Base-by-base conservation (phyloP, 2,888 invertebrate genomes). In the Platerodrilus igneus region DNA sequence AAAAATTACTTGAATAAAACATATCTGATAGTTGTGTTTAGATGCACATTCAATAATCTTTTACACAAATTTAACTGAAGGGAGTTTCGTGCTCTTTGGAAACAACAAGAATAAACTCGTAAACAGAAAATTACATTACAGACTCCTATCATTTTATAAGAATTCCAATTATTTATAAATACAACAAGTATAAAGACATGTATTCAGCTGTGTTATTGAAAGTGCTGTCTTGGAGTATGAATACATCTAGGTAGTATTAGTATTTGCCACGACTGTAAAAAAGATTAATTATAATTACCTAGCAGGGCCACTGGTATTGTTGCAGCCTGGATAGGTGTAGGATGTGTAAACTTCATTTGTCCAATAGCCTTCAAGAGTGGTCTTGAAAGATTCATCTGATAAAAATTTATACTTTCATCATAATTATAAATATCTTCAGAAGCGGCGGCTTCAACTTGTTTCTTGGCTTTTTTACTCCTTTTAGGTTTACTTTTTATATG, bases 271-370 rank as follows among this genome's bases (percentile, higher is more conserved):
- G 16, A 27, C 10, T 6, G 7, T 14, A 27, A 14, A 9, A 16
- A 29, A 17, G 2, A 16, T n/a, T 9, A 9, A 2, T 3, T 9
- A 18, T 5, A 26, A 40, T 51, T 59, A 75, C 78, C 82, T 52
- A 90, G 72, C 39, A 99, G 71, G 3, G 93, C 96, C 6, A 95
- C 78, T 1, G 99, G 97, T 63, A 99, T 90, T 0, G 95, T 92
- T 0, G 93, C 86, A 1, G 91, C 80, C 68, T 99, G 99, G 58
- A 99, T 96, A 0, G 96, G 96, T 0, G 99, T 99, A 1, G 99
- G 97, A 62, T 90, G 87, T 3, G 86, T 81, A 67, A 87, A 97
- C 53, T 90, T 91, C 67, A 96, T 76, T 2, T 83, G 76, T 1
- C 84, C 82, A 23, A 97, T 84, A 0, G 96, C 89, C 65, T 95